Evolutionary conservation across 1,140 invertebrate genomes (phyloP), one percentile per base, ranked within the genome.

Genomic region (Drosophila arizonae): DNA sequence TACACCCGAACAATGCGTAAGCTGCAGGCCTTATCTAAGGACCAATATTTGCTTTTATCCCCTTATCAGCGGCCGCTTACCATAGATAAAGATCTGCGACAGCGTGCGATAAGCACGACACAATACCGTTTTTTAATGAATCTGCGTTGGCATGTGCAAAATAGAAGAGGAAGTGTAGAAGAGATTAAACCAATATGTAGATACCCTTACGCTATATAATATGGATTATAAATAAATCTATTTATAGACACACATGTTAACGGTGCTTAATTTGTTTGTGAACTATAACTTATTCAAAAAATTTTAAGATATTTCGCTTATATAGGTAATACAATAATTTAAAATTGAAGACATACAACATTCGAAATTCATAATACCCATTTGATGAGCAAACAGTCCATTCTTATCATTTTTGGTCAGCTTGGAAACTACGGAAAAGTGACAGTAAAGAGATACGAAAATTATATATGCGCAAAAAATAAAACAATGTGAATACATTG

Each of bases 361-460:
- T 33, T 33, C 0, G 33, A 33, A 9, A 33, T 33, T 10, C 36
- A 10, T 39, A 39, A 39, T 39, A 39, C 36, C 36, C 36, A 11
- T 52, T 52, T 36, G 10, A 13, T 21, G 15, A 17, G 33, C n/a
- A 21, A 46, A 45, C 26, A 48, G 15, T 24, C 5, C 0, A 6
- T 8, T 46, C 81, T 87, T 85, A 87, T 85, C 81, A 48, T 63
- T 50, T n/a, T 24, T 15, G 28, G 30, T 65, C 48, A 15, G 51
- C 13, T 26, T 13, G 11, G 6, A 48, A 48, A 33, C 43, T 48
- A 43, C n/a, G 24, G 26, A 6, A 17, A 58, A 48, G 3, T 56
- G 54, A 17, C 33, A n/a, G 3, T 36, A 48, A 11, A 68, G 36
- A 26, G 43, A 46, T 48, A 72, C 10, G 8, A 28, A 9, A 50